These are phyloP conservation scores for Capricornis sumatraensis DNA, from an alignment of 2,113 vertebrate species.

Conservation along the genomic window DNA sequence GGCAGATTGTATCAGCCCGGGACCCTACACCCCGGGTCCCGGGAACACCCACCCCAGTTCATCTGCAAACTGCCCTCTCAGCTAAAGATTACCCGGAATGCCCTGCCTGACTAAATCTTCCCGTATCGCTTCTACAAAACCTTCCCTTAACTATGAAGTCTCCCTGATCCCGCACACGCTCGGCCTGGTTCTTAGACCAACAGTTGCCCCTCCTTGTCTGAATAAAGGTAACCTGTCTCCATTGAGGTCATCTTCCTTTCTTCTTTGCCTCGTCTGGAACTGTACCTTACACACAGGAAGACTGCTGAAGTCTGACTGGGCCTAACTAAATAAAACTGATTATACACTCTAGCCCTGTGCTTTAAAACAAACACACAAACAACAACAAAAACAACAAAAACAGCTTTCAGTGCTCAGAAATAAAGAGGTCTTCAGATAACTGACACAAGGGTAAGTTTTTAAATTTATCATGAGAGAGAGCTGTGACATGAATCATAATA, in stretches of 20 bases:
- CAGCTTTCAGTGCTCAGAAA: neutral
- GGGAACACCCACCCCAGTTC: neutral
- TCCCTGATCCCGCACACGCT: neutral
- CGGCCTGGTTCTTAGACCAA: neutral
- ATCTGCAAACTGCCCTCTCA: neutral
- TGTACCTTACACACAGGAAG: neutral
- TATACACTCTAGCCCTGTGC: neutral
- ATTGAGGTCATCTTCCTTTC: neutral
- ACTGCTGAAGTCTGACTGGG: neutral
- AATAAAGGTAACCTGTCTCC: neutral
- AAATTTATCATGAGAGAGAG: neutral
- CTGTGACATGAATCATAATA: neutral
- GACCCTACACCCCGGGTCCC: fast-evolving
- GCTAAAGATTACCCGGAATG: neutral
- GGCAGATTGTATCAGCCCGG: neutral
- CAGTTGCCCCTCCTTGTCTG: neutral
- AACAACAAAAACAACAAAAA: neutral
- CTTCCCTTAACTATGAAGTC: neutral
- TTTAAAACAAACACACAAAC: neutral
- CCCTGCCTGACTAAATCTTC: neutral
- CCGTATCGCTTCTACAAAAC: fast-evolving
- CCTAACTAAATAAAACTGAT: neutral
- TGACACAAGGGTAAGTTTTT: neutral
- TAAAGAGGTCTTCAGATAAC: neutral
- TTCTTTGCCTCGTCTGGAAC: neutral